Evolutionary conservation across 2,113 vertebrate genomes (phyloP).

Genomic region (Canis aureus): DNA sequence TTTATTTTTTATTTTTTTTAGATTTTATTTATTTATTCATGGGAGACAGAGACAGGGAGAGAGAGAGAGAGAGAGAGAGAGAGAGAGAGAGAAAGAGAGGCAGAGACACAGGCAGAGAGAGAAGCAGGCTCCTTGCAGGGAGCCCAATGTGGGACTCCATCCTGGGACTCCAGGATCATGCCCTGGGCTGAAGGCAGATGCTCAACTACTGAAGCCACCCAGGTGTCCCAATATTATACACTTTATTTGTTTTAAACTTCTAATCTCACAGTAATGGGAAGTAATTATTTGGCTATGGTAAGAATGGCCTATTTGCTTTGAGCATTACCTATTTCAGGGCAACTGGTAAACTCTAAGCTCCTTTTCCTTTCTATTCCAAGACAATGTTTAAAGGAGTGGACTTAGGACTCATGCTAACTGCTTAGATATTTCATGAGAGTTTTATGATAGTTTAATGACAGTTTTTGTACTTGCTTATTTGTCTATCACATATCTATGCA

Average conservation of each 20-base stretch:
- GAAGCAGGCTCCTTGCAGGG: no score
- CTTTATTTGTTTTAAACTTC: neutral
- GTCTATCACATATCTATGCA: neutral
- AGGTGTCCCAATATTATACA: neutral
- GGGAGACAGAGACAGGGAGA: no score
- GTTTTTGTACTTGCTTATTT: neutral
- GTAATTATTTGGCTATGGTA: neutral
- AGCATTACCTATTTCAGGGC: fast-evolving
- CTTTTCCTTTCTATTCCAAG: neutral
- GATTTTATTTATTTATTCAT: no score
- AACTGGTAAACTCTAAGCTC: neutral
- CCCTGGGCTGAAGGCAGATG: no score
- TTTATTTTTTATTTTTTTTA: neutral
- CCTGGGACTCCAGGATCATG: no score
- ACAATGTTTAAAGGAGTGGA: neutral
- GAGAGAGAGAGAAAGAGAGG: no score
- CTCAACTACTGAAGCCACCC: no score
- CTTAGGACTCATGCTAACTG: neutral
- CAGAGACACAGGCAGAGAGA: no score
- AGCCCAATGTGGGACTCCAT: no score
- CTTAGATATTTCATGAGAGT: neutral
- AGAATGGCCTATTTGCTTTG: neutral
- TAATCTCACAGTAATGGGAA: neutral
- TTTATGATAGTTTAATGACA: neutral
- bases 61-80: no score